Evolutionary conservation across 2,888 invertebrate species (phyloP).

Genomic region (Caenorhabditis zanzibari): DNA sequence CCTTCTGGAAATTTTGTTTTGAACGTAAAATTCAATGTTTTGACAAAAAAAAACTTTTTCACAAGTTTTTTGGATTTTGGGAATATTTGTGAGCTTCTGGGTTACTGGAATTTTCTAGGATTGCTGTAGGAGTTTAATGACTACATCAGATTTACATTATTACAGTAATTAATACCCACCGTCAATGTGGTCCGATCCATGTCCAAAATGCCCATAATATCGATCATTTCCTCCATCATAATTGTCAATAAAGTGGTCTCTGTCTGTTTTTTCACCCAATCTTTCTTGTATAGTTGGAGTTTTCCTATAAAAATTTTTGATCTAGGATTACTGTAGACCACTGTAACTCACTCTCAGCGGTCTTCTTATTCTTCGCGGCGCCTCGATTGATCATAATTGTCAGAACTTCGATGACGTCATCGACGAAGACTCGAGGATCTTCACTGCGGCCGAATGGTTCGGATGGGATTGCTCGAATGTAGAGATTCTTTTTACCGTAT

Average conservation of each 20-base stretch:
- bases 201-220: neutral
- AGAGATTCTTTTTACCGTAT: neutral
- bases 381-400: neutral
- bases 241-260: neutral
- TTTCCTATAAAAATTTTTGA: neutral
- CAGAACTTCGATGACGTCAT: neutral
- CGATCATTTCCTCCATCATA: neutral
- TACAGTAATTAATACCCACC: neutral
- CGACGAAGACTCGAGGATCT: neutral
- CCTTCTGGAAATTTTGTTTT: too few species aligned
- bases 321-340: neutral
- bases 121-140: too few species aligned
- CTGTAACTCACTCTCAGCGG: neutral
- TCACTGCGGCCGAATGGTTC: neutral
- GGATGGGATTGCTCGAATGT: neutral
- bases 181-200: neutral
- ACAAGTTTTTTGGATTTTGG: too few species aligned
- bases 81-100: too few species aligned
- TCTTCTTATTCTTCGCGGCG: neutral
- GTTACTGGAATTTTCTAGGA: too few species aligned
- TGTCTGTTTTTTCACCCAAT: neutral
- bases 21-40: too few species aligned
- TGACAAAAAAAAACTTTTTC: too few species aligned
- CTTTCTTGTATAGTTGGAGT: neutral
- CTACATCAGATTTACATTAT: too few species aligned